Conservation (phyloP, 2,113 vertebrate species). For the Pachypanchax playfairii region DNA sequence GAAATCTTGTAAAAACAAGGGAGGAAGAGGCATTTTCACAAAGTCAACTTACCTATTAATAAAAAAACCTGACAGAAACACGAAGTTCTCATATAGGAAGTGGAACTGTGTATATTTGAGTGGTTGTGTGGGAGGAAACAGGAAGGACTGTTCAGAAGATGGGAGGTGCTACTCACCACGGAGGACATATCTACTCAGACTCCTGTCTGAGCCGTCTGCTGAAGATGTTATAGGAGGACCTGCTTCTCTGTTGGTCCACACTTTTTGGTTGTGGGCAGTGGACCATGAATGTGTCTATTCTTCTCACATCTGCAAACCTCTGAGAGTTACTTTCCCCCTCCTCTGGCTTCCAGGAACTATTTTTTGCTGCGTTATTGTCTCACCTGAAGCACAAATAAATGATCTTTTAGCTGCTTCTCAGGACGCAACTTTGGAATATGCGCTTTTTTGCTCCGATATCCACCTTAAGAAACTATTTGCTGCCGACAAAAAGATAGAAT, state of each 20-base stretch:
- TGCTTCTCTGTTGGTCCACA: not conserved
- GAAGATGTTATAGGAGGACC: not conserved
- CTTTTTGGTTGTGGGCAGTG: constrained; percentile 5
- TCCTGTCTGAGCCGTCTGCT: not conserved
- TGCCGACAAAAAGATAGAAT: not conserved
- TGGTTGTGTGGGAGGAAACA: constrained; percentile 5
- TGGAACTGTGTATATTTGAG: no score
- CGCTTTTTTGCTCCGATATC: not conserved
- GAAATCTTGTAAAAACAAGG: no score
- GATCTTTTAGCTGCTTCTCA: not conserved
- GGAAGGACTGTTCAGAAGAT: no score
- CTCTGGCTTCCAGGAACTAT: not conserved
- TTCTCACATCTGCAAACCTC: constrained; percentile 51
- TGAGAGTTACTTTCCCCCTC: constrained; percentile 18
- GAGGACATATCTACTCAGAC: constrained; percentile 48
- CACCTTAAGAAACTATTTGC: not conserved
- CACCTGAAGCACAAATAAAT: not conserved
- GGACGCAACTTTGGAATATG: constrained; percentile 50
- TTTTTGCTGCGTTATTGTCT: not conserved
- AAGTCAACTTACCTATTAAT: no score
- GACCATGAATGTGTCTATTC: no score
- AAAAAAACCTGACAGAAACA: no score
- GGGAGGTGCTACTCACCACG: constrained; percentile 48
- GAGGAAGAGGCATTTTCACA: no score
- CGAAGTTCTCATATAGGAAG: no score